Conservation (phyloP, 1,140 invertebrate genomes). For the Trinorchestia longiramus region DNA sequence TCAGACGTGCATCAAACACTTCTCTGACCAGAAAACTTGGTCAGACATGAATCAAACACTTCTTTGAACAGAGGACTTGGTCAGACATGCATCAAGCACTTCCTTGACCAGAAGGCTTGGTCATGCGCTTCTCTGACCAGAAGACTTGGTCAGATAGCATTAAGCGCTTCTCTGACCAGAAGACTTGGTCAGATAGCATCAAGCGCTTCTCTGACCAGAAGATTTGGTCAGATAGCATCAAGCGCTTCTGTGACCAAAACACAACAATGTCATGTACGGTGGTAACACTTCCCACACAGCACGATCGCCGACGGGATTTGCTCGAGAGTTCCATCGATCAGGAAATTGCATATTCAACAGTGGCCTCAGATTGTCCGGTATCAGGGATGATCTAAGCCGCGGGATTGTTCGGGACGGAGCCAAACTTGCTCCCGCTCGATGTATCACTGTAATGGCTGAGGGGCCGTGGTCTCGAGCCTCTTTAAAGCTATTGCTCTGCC, state of each 20-base stretch:
- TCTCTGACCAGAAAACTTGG: neutral
- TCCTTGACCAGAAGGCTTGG: neutral
- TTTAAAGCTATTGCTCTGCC: neutral
- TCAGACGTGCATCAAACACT: no score
- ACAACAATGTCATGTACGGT: neutral
- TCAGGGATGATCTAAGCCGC: conserved; percentile 41
- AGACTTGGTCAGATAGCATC: no score
- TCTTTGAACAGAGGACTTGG: no score
- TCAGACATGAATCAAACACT: no score
- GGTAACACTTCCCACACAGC: neutral
- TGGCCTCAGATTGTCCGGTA: conserved; percentile 22
- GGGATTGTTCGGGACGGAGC: neutral
- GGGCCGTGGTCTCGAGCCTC: neutral
- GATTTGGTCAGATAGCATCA: no score
- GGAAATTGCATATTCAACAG: conserved; percentile 26
- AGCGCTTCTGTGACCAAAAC: neutral
- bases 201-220: neutral
- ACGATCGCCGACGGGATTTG: neutral
- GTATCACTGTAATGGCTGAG: neutral
- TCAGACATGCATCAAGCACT: no score
- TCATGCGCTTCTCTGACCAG: no score
- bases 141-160: no score
- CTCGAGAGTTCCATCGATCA: neutral
- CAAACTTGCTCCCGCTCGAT: neutral
- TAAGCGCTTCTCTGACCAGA: neutral